Conservation (phyloP, 2,888 invertebrate genomes). For the Periphyllus acericola region DNA sequence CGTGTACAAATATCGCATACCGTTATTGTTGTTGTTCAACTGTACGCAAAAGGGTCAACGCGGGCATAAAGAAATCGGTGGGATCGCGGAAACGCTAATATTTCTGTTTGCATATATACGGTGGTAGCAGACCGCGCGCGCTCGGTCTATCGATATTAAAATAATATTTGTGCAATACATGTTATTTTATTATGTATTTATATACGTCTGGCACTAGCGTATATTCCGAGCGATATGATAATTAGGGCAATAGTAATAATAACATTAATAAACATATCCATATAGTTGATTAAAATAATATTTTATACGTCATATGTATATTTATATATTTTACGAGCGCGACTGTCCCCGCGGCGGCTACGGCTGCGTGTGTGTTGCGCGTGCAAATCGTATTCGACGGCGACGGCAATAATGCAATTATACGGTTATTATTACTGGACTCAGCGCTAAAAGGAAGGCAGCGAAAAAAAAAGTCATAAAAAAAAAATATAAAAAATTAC, state of each 20-base stretch:
- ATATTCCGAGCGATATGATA: neutral
- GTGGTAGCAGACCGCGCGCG: neutral
- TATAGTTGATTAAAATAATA: neutral
- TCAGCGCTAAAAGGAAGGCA: conserved; percentile 3
- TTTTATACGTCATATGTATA: too few relatives aligned
- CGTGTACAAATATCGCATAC: too few relatives aligned
- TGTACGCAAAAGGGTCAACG: too few relatives aligned
- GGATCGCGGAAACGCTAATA: too few relatives aligned
- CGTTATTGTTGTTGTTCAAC: too few relatives aligned
- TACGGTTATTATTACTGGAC: conserved; percentile 28
- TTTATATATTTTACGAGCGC: neutral
- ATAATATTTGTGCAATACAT: neutral
- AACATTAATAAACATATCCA: neutral
- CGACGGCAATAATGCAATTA: conserved; percentile 13
- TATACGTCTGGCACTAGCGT: neutral
- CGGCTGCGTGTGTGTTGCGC: neutral
- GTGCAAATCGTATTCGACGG: neutral
- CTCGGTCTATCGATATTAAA: neutral
- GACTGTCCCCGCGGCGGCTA: neutral
- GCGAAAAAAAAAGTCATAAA: neutral
- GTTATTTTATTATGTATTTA: neutral
- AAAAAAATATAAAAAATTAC: neutral
- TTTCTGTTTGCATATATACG: too few relatives aligned
- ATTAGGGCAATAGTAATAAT: neutral
- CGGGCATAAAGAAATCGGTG: too few relatives aligned